Conservation (phyloP, 2,888 invertebrate species). For the Lasius platythorax region DNA sequence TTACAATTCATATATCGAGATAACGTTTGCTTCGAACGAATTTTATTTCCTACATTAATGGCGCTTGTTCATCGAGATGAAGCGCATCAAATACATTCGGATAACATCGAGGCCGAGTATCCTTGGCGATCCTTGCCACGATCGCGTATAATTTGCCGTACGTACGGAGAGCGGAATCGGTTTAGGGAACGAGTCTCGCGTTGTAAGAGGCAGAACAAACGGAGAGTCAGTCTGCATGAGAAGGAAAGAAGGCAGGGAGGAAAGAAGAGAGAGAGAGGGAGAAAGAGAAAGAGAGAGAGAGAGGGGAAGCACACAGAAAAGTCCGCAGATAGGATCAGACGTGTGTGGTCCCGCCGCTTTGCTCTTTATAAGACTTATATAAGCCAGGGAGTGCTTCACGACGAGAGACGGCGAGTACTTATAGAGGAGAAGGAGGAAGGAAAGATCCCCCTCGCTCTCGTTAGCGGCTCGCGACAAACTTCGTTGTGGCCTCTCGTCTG, state of each 20-base stretch:
- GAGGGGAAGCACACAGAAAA: slow-evolving; percentile 72
- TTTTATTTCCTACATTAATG: background rate
- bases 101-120: slow-evolving; percentile 38
- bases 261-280: slow-evolving; percentile 60
- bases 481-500: slow-evolving; percentile 68
- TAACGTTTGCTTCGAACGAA: slow-evolving; percentile 9
- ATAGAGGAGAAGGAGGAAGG: slow-evolving; percentile 33
- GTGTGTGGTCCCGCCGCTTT: slow-evolving; percentile 85
- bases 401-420: slow-evolving; percentile 57
- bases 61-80: slow-evolving; percentile 9
- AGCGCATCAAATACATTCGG: slow-evolving; percentile 13
- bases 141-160: slow-evolving; percentile 52
- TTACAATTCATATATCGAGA: slow-evolving; percentile 2
- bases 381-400: slow-evolving; percentile 79
- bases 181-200: slow-evolving; percentile 40
- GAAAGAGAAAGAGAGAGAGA: slow-evolving; percentile 61
- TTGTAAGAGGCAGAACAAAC: slow-evolving; percentile 57
- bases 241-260: slow-evolving; percentile 38
- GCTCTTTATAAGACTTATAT: slow-evolving; percentile 85
- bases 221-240: slow-evolving; percentile 55
- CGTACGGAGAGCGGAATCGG: slow-evolving; percentile 42
- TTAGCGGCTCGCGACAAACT: slow-evolving; percentile 86
- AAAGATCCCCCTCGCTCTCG: slow-evolving; percentile 80
- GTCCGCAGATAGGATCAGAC: slow-evolving; percentile 85
- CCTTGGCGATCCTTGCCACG: slow-evolving; percentile 35